A percentile compares a stretch with the other conserved stretches of the same genome.
phyloP scores from a whole-genome alignment of 2,888 invertebrate genomes.

The Agriopis marginaria region DNA sequence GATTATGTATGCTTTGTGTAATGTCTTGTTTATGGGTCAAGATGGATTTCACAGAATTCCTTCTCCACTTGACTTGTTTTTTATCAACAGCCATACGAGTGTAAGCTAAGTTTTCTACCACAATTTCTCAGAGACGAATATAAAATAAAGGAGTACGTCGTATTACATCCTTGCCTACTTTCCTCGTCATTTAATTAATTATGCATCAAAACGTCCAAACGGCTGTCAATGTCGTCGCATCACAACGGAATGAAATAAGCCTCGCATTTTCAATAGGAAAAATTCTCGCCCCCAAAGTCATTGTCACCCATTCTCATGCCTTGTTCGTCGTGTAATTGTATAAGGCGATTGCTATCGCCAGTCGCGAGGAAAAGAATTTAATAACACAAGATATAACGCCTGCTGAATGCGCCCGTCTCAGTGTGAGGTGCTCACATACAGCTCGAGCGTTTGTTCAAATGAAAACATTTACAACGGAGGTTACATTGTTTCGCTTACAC shows the following conservation, averaged over 20 bases:
- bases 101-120: not conserved
- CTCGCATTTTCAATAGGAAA: conserved; percentile 72
- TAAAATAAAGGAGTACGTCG: not conserved
- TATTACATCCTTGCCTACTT: conserved; percentile 12
- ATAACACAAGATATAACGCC: conserved; percentile 74
- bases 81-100: too few species aligned
- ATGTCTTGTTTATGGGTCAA: too few species aligned
- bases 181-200: conserved; percentile 47
- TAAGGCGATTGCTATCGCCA: conserved; percentile 79
- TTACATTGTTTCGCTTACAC: conserved; percentile 35
- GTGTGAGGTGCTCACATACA: conserved; percentile 27
- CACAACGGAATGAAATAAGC: conserved; percentile 70
- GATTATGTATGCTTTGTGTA: too few species aligned
- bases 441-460: conserved; percentile 28
- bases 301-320: conserved; percentile 78
- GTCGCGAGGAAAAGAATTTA: conserved; percentile 79
- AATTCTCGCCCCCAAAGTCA: conserved; percentile 69
- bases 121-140: not conserved
- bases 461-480: conserved; percentile 35
- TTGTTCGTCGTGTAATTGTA: conserved; percentile 81
- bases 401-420: conserved; percentile 53
- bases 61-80: too few species aligned
- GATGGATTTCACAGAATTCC: too few species aligned
- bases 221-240: conserved; percentile 55
- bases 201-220: conserved; percentile 51